phyloP scores from a whole-genome alignment of 1,140 invertebrate species.

The Catajapyx aquilonaris region DNA sequence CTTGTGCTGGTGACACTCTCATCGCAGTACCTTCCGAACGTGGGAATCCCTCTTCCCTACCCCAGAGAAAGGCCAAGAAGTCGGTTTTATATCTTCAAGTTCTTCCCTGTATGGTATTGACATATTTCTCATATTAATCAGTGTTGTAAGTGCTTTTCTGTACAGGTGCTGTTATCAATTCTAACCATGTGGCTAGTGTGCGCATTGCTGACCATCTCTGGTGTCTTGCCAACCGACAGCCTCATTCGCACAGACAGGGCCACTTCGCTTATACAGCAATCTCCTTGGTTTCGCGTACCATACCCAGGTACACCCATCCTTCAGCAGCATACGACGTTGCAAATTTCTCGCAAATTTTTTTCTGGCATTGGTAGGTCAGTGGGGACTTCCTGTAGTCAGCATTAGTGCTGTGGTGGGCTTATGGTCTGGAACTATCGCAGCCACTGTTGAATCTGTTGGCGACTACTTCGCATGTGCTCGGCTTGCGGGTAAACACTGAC shows the following conservation, averaged over 20 bases:
- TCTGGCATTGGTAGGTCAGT: conserved; percentile 16
- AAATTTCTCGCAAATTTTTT: not conserved
- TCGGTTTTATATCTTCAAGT: no score
- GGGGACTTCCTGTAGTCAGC: conserved; percentile 23
- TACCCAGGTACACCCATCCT: conserved; percentile 20
- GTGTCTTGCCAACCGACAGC: not conserved
- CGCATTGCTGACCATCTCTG: not conserved
- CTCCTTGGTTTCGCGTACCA: conserved; percentile 23
- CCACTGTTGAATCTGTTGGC: conserved; percentile 22
- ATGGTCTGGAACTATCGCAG: conserved; percentile 20
- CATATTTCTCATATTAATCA: no score
- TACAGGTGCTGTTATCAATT: not conserved
- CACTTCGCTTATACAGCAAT: conserved; percentile 13
- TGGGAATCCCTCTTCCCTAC: no score
- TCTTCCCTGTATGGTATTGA: no score
- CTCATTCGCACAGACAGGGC: conserved; percentile 12
- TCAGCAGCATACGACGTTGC: not conserved
- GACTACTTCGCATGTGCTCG: conserved; percentile 25
- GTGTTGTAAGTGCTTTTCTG: no score
- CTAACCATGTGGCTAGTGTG: not conserved
- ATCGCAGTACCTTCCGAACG: no score
- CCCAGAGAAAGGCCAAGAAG: no score
- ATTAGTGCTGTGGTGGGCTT: conserved; percentile 20
- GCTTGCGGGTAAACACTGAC: conserved; percentile 7
- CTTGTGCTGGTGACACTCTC: no score